Percentiles rank a stretch among this genome's conserved stretches.
Conservation (phyloP, 1,140 invertebrate genomes). For the Drosophila asahinai region DNA sequence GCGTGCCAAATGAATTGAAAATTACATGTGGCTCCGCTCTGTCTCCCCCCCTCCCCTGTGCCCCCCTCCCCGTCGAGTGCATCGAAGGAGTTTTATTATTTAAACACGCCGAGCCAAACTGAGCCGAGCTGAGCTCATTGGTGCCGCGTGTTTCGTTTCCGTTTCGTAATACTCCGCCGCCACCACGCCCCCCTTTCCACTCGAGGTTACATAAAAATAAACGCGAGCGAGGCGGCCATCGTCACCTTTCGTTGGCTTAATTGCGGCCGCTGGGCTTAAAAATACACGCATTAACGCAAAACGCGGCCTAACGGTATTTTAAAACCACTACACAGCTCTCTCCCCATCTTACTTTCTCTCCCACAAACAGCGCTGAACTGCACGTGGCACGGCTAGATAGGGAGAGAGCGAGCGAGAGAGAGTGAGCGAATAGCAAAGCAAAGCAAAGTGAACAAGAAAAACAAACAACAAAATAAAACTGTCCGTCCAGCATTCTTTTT, state of each 20-base stretch:
- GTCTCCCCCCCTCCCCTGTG: conserved; percentile 24
- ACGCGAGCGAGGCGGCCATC: conserved; percentile 24
- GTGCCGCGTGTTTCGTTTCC: conserved; percentile 74
- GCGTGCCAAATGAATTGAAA: conserved; percentile 81
- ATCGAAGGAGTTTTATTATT: conserved; percentile 73
- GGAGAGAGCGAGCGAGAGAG: conserved; percentile 38
- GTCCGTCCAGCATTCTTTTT: conserved; percentile 69
- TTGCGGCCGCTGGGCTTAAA: conserved; percentile 40
- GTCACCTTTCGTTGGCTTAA: conserved; percentile 45
- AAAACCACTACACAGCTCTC: conserved; percentile 22
- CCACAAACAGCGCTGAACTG: conserved; percentile 49
- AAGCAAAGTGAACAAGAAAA: conserved; percentile 45
- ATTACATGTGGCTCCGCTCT: conserved; percentile 75
- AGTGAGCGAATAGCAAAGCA: conserved; percentile 31
- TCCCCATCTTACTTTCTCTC: conserved; percentile 7
- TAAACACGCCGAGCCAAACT: conserved; percentile 47
- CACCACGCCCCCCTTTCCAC: conserved; percentile 19
- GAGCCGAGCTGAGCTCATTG: conserved; percentile 68
- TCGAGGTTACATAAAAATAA: conserved; percentile 74
- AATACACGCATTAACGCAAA: conserved; percentile 55
- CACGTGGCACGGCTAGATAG: conserved; percentile 67
- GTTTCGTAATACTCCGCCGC: conserved; percentile 75
- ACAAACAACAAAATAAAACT: conserved; percentile 54
- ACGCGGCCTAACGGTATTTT: conserved; percentile 67
- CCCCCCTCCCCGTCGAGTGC: conserved; percentile 24